Conservation (phyloP, 1,140 invertebrate species). For the Trichomalopsis sarcophagae region DNA sequence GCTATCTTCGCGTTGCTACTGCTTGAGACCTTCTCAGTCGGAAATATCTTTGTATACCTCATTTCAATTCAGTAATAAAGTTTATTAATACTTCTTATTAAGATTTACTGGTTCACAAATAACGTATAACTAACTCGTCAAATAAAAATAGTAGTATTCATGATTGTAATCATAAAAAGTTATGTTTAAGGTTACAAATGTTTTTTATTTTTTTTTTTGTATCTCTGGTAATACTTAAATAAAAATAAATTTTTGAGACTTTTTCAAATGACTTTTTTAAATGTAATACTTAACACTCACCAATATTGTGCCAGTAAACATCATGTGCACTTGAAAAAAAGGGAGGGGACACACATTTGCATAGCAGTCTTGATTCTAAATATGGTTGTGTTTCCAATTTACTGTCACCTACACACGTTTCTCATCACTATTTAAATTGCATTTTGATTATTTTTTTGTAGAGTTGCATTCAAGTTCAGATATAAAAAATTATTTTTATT, state of each 20-base stretch:
- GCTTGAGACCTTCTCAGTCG: neutral
- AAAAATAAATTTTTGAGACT: neutral
- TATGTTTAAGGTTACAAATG: too few relatives aligned
- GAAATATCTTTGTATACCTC: too few relatives aligned
- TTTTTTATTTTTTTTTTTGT: too few relatives aligned
- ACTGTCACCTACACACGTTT: neutral
- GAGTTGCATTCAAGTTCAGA: too few relatives aligned
- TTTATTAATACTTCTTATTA: neutral
- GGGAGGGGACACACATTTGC: constrained; percentile 23
- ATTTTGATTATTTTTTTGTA: constrained; percentile 4
- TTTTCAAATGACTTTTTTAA: neutral
- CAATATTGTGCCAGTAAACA: neutral
- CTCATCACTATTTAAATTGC: neutral
- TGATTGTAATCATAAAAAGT: neutral
- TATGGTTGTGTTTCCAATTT: constrained; percentile 31
- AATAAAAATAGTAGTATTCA: neutral
- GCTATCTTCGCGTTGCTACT: too few relatives aligned
- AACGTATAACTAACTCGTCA: neutral
- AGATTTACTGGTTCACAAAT: neutral
- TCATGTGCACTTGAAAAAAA: neutral
- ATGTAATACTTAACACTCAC: neutral
- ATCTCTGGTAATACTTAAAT: neutral
- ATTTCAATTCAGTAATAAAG: neutral
- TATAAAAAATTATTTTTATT: neutral
- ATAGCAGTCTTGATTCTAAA: constrained; percentile 28